Percentiles rank a stretch among this genome's conserved stretches.
Conservation (phyloP, 2,888 invertebrate genomes). For the Clostera curtula region DNA sequence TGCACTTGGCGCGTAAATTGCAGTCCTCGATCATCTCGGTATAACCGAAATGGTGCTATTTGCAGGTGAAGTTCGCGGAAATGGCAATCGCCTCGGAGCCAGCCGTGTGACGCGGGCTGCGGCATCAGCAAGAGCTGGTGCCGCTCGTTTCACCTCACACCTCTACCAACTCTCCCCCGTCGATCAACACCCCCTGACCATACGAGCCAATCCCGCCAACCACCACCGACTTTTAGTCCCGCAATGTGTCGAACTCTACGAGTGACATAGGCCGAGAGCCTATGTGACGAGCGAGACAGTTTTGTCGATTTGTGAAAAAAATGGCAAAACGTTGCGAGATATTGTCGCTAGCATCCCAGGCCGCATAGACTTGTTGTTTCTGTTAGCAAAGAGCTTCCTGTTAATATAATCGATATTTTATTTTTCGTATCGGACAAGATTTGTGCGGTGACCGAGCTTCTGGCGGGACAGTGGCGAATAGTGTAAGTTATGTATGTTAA, state of each 20-base stretch:
- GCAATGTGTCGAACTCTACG: too few relatives aligned
- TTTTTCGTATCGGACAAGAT: too few relatives aligned
- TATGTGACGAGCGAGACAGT: not conserved
- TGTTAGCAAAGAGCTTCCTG: constrained; percentile 34
- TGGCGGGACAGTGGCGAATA: constrained; percentile 13
- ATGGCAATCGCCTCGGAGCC: constrained; percentile 39
- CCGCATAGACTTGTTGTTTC: constrained; percentile 16
- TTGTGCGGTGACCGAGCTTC: too few relatives aligned
- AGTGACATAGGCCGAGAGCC: not conserved
- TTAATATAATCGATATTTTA: constrained; percentile 25
- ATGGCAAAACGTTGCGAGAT: too few relatives aligned
- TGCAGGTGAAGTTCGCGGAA: constrained; percentile 74
- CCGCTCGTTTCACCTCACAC: constrained; percentile 50
- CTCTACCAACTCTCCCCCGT: constrained; percentile 25
- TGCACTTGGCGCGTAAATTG: too few relatives aligned
- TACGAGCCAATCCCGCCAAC: constrained; percentile 40
- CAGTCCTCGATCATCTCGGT: too few relatives aligned
- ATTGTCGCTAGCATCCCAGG: constrained; percentile 5
- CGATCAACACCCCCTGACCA: constrained; percentile 44
- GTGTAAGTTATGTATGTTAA: constrained; percentile 23
- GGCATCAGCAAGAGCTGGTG: constrained; percentile 72
- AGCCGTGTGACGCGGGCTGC: constrained; percentile 69
- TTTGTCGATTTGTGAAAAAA: not conserved
- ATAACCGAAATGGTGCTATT: too few relatives aligned
- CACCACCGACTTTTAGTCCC: constrained; percentile 56